Conservation (phyloP, 1,140 invertebrate genomes). For the Microplitis mediator region DNA sequence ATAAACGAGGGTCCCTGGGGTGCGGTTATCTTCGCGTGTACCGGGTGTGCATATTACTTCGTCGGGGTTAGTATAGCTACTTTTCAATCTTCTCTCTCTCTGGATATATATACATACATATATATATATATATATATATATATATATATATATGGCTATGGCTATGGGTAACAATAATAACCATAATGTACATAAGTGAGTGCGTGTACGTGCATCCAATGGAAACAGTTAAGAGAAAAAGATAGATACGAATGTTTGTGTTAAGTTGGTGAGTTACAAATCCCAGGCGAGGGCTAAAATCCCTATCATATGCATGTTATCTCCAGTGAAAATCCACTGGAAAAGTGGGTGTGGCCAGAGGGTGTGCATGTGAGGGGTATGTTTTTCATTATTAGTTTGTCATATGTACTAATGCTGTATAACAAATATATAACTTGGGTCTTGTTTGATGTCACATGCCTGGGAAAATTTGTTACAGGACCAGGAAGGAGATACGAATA, state of each 20-base stretch:
- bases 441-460: too few relatives aligned
- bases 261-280: conserved; percentile 32
- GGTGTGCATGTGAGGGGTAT: conserved; percentile 56
- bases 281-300: conserved; percentile 26
- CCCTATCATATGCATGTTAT: conserved; percentile 16
- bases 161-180: too few relatives aligned
- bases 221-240: neutral
- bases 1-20: conserved; percentile 50
- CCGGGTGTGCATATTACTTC: conserved; percentile 58
- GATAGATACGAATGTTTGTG: conserved; percentile 47
- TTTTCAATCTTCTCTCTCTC: neutral
- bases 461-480: too few relatives aligned
- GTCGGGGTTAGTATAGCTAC: conserved; percentile 21
- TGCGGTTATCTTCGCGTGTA: conserved; percentile 60
- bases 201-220: neutral
- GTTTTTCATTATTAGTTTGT: neutral
- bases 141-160: too few relatives aligned
- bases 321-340: conserved; percentile 4
- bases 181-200: neutral
- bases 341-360: conserved; percentile 50
- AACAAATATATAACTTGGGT: neutral
- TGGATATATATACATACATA: too few relatives aligned
- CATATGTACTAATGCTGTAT: neutral
- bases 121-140: too few relatives aligned
- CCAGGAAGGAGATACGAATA: too few relatives aligned